Evolutionary conservation across 64 coral and sea anemone genomes (phyloP), one percentile per base, ranked within the genome.

Genomic region (Dendronephthya gigantea): DNA sequence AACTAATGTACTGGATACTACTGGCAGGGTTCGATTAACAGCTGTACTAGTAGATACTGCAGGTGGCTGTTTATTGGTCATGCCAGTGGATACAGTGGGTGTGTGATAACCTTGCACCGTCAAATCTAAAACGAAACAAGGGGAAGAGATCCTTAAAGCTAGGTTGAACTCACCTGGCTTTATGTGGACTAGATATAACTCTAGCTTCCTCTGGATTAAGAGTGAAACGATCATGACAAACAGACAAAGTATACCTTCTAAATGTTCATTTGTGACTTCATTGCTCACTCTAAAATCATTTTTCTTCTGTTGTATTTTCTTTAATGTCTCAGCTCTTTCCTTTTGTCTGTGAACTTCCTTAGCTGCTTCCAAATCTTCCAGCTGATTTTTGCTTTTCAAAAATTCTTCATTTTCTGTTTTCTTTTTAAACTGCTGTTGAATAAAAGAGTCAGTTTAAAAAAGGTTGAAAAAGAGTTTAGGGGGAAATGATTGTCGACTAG

Each of bases 401-500:
- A n/a, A 6, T 62, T 62, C 55, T 22, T 62, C 4, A 62, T 0
- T 27, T 5, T 62, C 55, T 7, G 19, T 23, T 62, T 22, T 62
- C 55, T 62, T 62, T 23, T 62, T 19, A 0, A 62, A n/a, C 25
- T 62, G 19, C 55, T 62, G 55, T 27, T 23, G 25, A 22, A 23
- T 27, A n/a, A n/a, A 19, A 7, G 55, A 52, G n/a, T 52, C 50
- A 45, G 41, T 45, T 45, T 4, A 45, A 45, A 45, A 45, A 45
- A 45, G 41, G 4, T 6, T 45, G 41, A 45, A 45, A 45, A 45
- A 45, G 41, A 45, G 11, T 45, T 45, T 6, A 11, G 4, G 11
- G 4, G 41, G 41, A 45, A 45, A 45, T 45, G 83, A 2, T 89
- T 82, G 49, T 84, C 48, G 3, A 89, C 92, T n/a, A 48, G 69